Conservation (phyloP, 1,140 invertebrate genomes). For the Solenopsis fugax region DNA sequence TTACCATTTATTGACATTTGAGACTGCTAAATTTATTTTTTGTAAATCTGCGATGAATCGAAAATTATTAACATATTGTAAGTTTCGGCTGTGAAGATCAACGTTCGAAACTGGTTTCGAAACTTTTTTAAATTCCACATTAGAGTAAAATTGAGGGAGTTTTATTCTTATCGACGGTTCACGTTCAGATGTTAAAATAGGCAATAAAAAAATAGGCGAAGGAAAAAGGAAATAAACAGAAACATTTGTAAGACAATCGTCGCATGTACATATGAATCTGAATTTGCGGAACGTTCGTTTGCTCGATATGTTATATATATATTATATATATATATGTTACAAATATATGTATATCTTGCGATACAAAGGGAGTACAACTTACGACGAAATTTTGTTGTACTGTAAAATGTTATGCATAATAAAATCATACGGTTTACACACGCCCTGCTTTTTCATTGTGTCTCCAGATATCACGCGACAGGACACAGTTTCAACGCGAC, state of each 20-base stretch:
- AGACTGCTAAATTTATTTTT: slow-evolving; percentile 35
- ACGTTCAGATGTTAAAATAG: not conserved
- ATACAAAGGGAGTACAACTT: slow-evolving; percentile 41
- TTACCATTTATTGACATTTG: too few species aligned
- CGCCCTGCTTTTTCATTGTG: slow-evolving; percentile 46
- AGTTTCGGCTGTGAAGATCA: slow-evolving; percentile 52
- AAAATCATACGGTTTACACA: slow-evolving; percentile 64
- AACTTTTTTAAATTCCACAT: not conserved
- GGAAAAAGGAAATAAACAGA: not conserved
- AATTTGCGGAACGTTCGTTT: slow-evolving; percentile 5
- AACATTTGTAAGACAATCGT: slow-evolving; percentile 37
- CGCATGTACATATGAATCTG: slow-evolving; percentile 9
- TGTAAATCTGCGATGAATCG: slow-evolving; percentile 4
- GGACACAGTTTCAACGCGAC: not conserved
- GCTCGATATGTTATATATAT: slow-evolving; percentile 24
- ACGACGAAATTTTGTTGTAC: slow-evolving; percentile 60
- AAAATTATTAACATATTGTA: slow-evolving; percentile 3
- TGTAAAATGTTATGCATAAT: slow-evolving; percentile 72
- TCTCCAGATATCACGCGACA: not conserved
- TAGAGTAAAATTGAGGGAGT: not conserved
- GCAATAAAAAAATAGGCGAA: not conserved
- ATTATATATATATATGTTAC: slow-evolving; percentile 19
- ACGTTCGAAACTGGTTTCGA: slow-evolving; percentile 10
- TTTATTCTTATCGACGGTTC: not conserved
- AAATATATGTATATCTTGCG: slow-evolving; percentile 44